Base-by-base conservation (phyloP, 2,888 invertebrate species). In the Andrena chrysosceles region DNA sequence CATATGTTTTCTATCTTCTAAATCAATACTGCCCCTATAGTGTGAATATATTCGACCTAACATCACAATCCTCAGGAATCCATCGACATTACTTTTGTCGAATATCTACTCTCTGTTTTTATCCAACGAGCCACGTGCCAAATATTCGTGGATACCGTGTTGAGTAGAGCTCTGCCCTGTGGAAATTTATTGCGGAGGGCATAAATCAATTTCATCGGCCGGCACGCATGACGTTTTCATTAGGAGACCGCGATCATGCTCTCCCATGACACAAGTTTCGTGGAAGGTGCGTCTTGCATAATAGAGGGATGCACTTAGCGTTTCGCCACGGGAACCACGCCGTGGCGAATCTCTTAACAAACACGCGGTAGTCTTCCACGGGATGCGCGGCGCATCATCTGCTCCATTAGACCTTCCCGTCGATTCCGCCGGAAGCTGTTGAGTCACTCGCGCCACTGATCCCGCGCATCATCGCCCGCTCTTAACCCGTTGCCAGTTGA, bases 331-430 rank as follows among this genome's bases (percentile, higher is more conserved):
- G 90, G 90, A 90, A 89, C 87, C 89, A 64, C 87, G 85, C 86
- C 89, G 87, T 90, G 84, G 87, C 90, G 90, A 92, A 92, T 92
- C 91, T 90, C 90, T 91, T 89, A 90, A 91, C 91, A 91, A 92
- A 91, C 91, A 91, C 83, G 87, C 89, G 89, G 79, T 85, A 84
- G 83, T 84, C 84, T 81, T 85, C 85, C 78, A 82, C 75, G 75
- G 68, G 77, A 76, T 76, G 59, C 66, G 54, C 76, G 60, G 67
- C 62, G 80, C 81, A 87, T 87, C 87, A 85, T 87, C 87, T 85
- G 81, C 81, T 80, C 87, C 84, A 87, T 87, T 87, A 85, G 83
- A 84, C 74, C 70, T 68, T 74, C 76, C 68, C 72, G 66, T 78
- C 81, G 77, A 83, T 86, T 84, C 84, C 72, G 84, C 80, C 89